These are phyloP conservation scores for Nemoura dubitans DNA, from an alignment of 2,888 invertebrate species.

Conservation along the genomic window DNA sequence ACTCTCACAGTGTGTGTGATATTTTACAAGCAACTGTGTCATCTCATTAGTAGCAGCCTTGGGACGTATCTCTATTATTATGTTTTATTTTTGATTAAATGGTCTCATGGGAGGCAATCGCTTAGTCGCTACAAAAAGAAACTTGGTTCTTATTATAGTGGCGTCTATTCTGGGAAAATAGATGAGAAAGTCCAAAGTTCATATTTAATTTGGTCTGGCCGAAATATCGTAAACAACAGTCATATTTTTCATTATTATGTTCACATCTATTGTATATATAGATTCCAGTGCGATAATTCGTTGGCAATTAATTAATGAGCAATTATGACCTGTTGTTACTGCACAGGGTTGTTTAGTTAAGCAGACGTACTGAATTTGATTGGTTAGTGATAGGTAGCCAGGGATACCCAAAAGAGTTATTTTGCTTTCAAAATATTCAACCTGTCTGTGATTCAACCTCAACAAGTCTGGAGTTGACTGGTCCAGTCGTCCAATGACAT, in stretches of 20 bases:
- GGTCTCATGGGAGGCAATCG: background rate
- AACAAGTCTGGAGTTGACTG: background rate
- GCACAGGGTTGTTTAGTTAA: background rate
- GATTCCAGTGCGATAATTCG: too few species aligned
- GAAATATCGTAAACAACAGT: background rate
- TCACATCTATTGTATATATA: too few species aligned
- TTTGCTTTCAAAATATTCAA: too few species aligned
- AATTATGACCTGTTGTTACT: background rate
- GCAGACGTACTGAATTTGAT: too few species aligned
- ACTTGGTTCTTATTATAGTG: background rate
- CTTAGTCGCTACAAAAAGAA: background rate
- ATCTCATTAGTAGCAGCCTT: background rate
- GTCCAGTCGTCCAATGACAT: background rate
- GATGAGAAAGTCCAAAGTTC: slow-evolving; percentile 12
- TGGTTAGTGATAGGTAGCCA: too few species aligned
- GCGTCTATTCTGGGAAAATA: background rate
- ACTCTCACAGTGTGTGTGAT: background rate
- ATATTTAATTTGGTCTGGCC: slow-evolving; percentile 12
- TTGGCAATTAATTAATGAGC: background rate
- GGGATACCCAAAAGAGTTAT: too few species aligned
- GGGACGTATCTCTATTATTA: background rate
- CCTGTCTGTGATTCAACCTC: slow-evolving; percentile 1
- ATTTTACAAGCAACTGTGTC: background rate
- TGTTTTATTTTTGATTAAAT: background rate
- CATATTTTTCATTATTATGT: background rate